Evolutionary conservation across 2,888 invertebrate species (phyloP).

Genomic region (Leuctra nigra): DNA sequence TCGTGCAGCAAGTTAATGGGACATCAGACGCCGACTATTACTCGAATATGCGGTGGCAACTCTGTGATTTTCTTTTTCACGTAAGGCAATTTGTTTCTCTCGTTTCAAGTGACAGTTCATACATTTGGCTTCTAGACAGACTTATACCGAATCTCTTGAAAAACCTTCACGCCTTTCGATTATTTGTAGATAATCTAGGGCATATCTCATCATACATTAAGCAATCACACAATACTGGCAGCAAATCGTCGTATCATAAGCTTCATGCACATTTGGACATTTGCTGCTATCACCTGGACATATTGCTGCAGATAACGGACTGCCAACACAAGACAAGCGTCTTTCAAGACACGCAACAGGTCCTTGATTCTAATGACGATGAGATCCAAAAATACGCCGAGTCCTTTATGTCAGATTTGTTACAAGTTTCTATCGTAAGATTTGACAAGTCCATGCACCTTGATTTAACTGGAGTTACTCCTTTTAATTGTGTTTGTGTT

Average conservation of each 20-base stretch:
- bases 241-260: not conserved
- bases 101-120: not conserved
- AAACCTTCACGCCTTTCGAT: not conserved
- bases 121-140: not conserved
- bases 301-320: not conserved
- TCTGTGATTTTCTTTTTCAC: conserved; percentile 1
- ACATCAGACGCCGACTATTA: not conserved
- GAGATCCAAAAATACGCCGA: not conserved
- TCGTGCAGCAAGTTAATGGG: not conserved
- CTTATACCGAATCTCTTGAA: not conserved
- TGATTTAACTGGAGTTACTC: not conserved
- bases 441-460: not conserved
- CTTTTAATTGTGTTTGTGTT: not conserved
- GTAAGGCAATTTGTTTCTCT: not conserved
- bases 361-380: not conserved
- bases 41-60: not conserved
- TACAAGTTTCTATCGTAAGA: not conserved
- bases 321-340: not conserved
- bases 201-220: not conserved
- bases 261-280: not conserved
- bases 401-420: not conserved
- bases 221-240: not conserved
- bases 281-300: conserved; percentile 3
- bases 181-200: not conserved
- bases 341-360: not conserved